Conservation (phyloP, 2,113 vertebrate species). For the Seriola quinqueradiata region DNA sequence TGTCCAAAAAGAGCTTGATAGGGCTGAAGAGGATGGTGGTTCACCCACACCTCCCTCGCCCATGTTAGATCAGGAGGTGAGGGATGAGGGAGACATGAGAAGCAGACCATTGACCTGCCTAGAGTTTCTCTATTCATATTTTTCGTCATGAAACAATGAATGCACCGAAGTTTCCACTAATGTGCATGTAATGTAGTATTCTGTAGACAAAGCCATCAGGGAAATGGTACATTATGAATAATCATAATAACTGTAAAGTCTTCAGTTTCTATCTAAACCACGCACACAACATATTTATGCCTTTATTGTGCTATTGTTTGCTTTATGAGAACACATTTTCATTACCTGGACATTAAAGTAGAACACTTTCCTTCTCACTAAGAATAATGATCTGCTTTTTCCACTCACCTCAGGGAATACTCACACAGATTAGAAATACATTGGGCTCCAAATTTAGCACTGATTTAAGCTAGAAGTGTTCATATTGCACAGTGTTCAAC, state of each 20-base stretch:
- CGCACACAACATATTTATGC: conserved; percentile 8
- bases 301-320: conserved; percentile 19
- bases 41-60: too few relatives aligned
- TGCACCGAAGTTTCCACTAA: background rate
- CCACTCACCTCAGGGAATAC: conserved; percentile 9
- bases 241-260: conserved; percentile 8
- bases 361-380: conserved; percentile 1
- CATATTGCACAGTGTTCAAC: background rate
- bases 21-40: too few relatives aligned
- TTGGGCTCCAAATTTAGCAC: background rate
- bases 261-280: conserved; percentile 15
- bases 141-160: background rate
- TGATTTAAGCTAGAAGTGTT: conserved; percentile 18
- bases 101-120: too few relatives aligned
- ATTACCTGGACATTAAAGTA: conserved; percentile 13
- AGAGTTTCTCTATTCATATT: background rate
- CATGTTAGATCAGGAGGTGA: too few relatives aligned
- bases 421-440: conserved; percentile 18
- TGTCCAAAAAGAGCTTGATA: too few relatives aligned
- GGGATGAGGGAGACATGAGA: too few relatives aligned
- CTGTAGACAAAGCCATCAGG: conserved; percentile 1
- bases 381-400: background rate
- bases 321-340: conserved; percentile 12
- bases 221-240: conserved; percentile 14
- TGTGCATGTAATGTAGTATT: background rate